phyloP scores from a whole-genome alignment of 2,888 invertebrate genomes.

The Holacanthella duospinosa region DNA sequence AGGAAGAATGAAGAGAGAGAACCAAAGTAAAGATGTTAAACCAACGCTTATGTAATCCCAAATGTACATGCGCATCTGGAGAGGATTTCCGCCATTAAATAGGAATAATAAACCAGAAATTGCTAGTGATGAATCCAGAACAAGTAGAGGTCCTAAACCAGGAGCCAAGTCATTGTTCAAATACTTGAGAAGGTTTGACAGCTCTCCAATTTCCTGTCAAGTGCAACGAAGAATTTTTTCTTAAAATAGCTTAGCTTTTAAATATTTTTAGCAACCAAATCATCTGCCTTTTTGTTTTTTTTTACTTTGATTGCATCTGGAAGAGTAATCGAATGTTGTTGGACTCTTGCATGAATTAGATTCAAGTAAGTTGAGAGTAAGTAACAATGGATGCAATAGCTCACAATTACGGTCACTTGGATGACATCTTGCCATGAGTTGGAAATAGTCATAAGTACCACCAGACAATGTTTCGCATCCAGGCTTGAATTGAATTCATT shows the following conservation, averaged over 20 bases:
- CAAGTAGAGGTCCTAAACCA: constrained; percentile 47
- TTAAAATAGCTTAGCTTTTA: neutral
- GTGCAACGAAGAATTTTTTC: neutral
- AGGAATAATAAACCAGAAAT: constrained; percentile 60
- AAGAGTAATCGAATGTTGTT: constrained; percentile 60
- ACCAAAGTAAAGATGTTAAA: constrained; percentile 47
- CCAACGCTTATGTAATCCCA: constrained; percentile 48
- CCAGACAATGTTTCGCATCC: constrained; percentile 3
- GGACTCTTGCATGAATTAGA: constrained; percentile 58
- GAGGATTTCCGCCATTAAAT: constrained; percentile 51
- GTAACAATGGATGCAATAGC: constrained; percentile 72
- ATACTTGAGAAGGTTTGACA: constrained; percentile 63
- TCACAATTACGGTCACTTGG: constrained; percentile 69
- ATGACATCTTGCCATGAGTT: constrained; percentile 69
- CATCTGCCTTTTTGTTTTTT: too few relatives aligned
- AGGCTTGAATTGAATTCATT: too few relatives aligned
- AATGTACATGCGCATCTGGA: constrained; percentile 42
- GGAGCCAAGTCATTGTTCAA: constrained; percentile 65
- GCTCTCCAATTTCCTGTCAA: constrained; percentile 64
- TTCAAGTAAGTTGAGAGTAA: constrained; percentile 61
- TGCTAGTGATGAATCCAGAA: constrained; percentile 63
- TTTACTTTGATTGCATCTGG: constrained; percentile 71
- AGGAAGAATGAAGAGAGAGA: constrained; percentile 54
- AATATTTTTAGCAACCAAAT: neutral
- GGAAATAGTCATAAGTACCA: constrained; percentile 46